These are phyloP conservation scores for Cheilosia impressa DNA, from an alignment of 2,888 invertebrate genomes.

Conservation along the genomic window DNA sequence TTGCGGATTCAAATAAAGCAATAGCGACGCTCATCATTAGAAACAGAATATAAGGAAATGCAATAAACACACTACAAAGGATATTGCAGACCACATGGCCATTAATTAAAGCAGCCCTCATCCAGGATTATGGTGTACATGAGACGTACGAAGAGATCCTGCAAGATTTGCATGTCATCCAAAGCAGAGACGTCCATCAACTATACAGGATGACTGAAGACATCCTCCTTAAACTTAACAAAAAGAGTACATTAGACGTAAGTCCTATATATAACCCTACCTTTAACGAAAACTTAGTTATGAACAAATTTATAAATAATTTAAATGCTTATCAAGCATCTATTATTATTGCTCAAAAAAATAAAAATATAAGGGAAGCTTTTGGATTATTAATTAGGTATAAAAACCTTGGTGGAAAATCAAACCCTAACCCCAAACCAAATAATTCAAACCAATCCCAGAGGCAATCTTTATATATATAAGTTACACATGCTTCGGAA, in stretches of 20 bases:
- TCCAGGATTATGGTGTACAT: constrained; percentile 5
- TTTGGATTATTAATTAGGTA: too few relatives aligned
- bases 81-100: neutral
- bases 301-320: too few relatives aligned
- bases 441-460: too few relatives aligned
- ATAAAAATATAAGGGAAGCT: too few relatives aligned
- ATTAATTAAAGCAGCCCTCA: constrained; percentile 5
- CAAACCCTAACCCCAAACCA: too few relatives aligned
- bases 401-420: too few relatives aligned
- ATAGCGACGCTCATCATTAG: constrained; percentile 9
- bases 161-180: constrained; percentile 21
- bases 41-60: neutral
- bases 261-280: constrained; percentile 8
- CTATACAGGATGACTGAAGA: constrained; percentile 2
- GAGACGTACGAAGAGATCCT: constrained; percentile 20
- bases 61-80: neutral
- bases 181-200: constrained; percentile 16
- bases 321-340: too few relatives aligned
- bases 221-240: constrained; percentile 15
- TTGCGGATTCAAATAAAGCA: constrained; percentile 3
- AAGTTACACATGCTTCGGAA: too few relatives aligned
- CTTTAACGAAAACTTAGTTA: too few relatives aligned
- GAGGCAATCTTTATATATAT: too few relatives aligned
- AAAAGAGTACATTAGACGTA: constrained; percentile 21
- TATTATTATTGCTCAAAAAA: too few relatives aligned